A percentile compares a stretch with the other conserved stretches of the same genome.
Conservation (phyloP, 2,113 vertebrate species). For the Trogon surrucura region DNA sequence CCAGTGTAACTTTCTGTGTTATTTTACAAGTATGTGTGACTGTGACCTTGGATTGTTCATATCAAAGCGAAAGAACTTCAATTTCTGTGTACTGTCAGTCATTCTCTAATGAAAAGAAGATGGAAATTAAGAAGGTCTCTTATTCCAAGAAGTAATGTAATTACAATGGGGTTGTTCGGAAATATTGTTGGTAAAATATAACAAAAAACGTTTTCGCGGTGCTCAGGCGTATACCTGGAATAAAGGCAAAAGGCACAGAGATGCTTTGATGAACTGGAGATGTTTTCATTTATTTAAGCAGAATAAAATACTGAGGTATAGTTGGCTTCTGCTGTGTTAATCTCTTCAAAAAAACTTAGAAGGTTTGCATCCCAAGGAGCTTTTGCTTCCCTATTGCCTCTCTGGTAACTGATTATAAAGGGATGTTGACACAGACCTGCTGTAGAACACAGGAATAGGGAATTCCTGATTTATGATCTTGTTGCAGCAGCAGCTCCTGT, state of each 20-base stretch:
- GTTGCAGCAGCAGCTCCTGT: neutral
- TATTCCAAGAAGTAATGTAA: neutral
- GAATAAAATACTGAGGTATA: neutral
- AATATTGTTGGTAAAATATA: neutral
- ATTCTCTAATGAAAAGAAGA: neutral
- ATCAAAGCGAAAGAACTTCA: neutral
- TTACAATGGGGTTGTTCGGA: neutral
- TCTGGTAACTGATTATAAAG: neutral
- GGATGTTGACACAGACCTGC: neutral
- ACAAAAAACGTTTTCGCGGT: rapidly evolving
- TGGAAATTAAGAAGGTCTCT: neutral
- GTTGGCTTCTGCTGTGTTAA: neutral
- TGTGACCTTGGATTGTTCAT: neutral
- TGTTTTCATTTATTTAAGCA: neutral
- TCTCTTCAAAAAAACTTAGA: neutral
- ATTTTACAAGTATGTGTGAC: neutral
- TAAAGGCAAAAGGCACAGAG: neutral
- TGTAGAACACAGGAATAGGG: neutral
- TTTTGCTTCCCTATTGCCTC: neutral
- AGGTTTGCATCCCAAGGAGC: neutral
- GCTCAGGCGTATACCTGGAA: neutral
- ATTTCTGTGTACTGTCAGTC: neutral
- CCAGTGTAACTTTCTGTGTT: neutral
- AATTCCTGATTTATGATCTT: neutral
- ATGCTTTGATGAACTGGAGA: neutral